Evolutionary conservation across 2,113 vertebrate species (phyloP), one percentile per base, ranked within the genome.

Genomic region (Rhizomys pruinosus): DNA sequence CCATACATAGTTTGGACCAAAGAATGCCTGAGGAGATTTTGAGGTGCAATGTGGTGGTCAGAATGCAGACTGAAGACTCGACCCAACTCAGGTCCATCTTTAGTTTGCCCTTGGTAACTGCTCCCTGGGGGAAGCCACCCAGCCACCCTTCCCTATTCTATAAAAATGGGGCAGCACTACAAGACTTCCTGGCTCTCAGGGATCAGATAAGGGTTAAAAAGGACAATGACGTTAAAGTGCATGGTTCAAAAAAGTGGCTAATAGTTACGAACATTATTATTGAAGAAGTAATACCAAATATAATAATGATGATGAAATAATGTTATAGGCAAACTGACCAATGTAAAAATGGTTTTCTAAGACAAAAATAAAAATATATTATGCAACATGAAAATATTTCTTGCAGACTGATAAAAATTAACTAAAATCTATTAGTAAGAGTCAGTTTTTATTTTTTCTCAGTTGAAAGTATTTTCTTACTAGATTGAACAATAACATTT

Each of bases 391-490:
- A 44, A 57, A 25, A 47, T 80, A 68, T 76, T 17, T 32, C 23
- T 47, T 88, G 74, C 16, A 86, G 39, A 68, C 32, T 63, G 71
- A 84, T 76, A 87, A 63, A 66, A 57, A 61, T 76, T 76, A 80
- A 9, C 29, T 61, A 42, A 32, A 91, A 87, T 68, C 3, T 85
- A 39, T n/a, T 72, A 37, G 57, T 68, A 66, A 82, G 74, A 66
- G 15, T 93, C 61, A 92, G 5, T 93, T 95, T 92, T 84, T 39
- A 39, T 69, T 59, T 91, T 84, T 84, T 91, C 34, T 87, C 37
- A 44, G 23, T 87, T 93, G 52, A 87, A 92, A 86, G 5, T 52
- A 29, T 86, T 23, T 91, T 93, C 20, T 96, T 77, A 76, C 47
- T 95, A 79, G 25, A 42, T 78, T 42, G 25, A 91, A 22, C 0